Evolutionary conservation across 1,140 invertebrate species (phyloP).

Genomic region (Charaxes varanes): DNA sequence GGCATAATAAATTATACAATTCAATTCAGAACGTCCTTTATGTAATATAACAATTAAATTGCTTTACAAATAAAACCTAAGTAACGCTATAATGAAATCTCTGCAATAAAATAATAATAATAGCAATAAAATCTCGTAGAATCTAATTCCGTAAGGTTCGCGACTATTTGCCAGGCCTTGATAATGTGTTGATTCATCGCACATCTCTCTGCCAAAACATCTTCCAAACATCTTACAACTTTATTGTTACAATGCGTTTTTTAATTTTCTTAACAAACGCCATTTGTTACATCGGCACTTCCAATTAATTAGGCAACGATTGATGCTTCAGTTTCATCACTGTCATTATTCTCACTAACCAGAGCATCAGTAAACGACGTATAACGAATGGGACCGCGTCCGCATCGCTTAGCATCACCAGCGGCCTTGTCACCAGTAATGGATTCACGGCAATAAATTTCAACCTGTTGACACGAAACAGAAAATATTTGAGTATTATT

Average conservation of each 20-base stretch:
- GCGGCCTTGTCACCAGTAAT: conserved; percentile 42
- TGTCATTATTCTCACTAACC: conserved; percentile 19
- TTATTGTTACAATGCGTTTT: conserved; percentile 16
- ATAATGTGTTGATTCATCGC: conserved; percentile 37
- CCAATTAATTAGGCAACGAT: conserved; percentile 31
- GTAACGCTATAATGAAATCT: conserved; percentile 20
- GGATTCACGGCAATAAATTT: conserved; percentile 59
- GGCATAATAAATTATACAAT: too few species aligned
- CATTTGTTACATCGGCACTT: conserved; percentile 18
- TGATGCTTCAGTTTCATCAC: conserved; percentile 20
- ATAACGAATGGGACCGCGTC: conserved; percentile 12
- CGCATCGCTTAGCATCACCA: conserved; percentile 16
- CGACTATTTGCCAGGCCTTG: conserved; percentile 41
- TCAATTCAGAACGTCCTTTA: too few species aligned
- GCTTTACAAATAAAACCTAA: too few species aligned
- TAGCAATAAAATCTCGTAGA: too few species aligned
- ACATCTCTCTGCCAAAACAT: conserved; percentile 49
- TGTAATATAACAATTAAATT: too few species aligned
- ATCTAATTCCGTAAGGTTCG: conserved; percentile 27
- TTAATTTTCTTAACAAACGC: conserved; percentile 30
- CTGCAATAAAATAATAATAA: conserved; percentile 17
- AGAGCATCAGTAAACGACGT: conserved; percentile 30
- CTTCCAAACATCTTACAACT: conserved; percentile 31
- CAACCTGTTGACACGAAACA: conserved; percentile 52
- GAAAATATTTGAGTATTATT: conserved; percentile 62